A percentile compares a stretch with the other conserved stretches of the same genome.
Conservation (phyloP, 2,797 vertebrate genomes). For the Trematomus bernacchii region DNA sequence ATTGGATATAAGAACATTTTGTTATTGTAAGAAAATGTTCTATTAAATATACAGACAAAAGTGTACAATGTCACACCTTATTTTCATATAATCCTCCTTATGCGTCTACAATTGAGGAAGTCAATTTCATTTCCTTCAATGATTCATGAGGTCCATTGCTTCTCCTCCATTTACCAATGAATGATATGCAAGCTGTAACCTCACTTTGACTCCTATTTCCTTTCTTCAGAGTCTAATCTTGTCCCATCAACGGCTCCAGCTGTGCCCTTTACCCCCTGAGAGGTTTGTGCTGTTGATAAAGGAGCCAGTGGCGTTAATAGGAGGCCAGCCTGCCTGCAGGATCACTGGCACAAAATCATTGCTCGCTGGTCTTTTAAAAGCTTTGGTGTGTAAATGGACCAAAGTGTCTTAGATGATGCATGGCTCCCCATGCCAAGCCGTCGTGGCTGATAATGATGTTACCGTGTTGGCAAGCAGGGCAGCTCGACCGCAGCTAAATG, state of each 20-base stretch:
- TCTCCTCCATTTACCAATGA: constrained; percentile 74
- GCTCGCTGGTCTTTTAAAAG: constrained; percentile 72
- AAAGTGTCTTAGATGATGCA: constrained; percentile 78
- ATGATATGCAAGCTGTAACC: constrained; percentile 78
- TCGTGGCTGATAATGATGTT: constrained; percentile 77
- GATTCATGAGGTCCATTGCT: constrained; percentile 63
- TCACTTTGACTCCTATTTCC: constrained; percentile 79
- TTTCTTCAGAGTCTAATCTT: constrained; percentile 79
- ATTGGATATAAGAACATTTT: background rate
- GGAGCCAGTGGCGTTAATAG: constrained; percentile 67
- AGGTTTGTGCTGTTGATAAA: constrained; percentile 75
- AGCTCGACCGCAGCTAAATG: constrained; percentile 68
- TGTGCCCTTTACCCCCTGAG: constrained; percentile 78
- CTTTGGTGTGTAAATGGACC: constrained; percentile 77
- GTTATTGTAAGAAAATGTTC: background rate
- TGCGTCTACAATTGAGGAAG: background rate
- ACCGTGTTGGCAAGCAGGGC: constrained; percentile 72
- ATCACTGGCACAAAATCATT: constrained; percentile 74
- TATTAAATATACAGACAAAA: background rate
- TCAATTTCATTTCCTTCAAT: constrained; percentile 48
- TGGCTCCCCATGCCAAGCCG: constrained; percentile 66
- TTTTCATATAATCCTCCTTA: background rate
- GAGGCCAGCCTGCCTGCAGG: constrained; percentile 61
- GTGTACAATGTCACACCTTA: background rate
- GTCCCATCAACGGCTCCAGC: constrained; percentile 79